Evolutionary conservation across 2,888 invertebrate species (phyloP).

Genomic region (Drosophila algonquin): DNA sequence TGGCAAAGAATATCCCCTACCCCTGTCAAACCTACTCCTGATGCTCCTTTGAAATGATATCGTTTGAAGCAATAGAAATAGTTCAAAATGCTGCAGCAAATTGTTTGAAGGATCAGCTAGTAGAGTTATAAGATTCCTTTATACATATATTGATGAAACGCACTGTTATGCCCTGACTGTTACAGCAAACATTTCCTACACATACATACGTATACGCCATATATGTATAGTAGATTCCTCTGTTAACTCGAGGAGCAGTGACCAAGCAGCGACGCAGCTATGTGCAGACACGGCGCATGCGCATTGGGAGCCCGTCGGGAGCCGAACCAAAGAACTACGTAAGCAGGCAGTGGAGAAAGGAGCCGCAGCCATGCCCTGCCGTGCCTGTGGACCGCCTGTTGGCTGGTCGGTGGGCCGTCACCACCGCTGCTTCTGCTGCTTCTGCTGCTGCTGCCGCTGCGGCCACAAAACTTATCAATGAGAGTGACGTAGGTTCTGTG

Average conservation of each 20-base stretch:
- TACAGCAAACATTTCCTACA: background rate
- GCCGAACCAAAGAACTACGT: constrained; percentile 48
- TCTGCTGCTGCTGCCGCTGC: constrained; percentile 34
- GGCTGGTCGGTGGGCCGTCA: too few species aligned
- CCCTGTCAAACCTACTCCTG: too few species aligned
- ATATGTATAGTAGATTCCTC: constrained; percentile 1
- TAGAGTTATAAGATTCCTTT: too few species aligned
- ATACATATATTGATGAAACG: background rate
- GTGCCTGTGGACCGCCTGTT: too few species aligned
- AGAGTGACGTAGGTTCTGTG: constrained; percentile 72
- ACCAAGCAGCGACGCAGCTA: constrained; percentile 11
- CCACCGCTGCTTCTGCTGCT: too few species aligned
- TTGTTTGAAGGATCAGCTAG: too few species aligned
- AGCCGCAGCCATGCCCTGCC: constrained; percentile 13
- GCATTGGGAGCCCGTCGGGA: constrained; percentile 23
- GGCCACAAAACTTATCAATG: constrained; percentile 72
- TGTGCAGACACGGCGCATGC: constrained; percentile 69
- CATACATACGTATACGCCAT: background rate
- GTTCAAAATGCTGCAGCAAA: too few species aligned
- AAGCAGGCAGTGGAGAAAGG: constrained; percentile 54
- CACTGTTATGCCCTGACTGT: constrained; percentile 10
- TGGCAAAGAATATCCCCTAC: too few species aligned
- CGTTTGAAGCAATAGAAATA: too few species aligned
- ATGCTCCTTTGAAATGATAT: too few species aligned
- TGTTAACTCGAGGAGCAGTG: background rate